Base-by-base conservation (phyloP, 2,113 vertebrate genomes). In the Cyphomyrus discorhynchus region DNA sequence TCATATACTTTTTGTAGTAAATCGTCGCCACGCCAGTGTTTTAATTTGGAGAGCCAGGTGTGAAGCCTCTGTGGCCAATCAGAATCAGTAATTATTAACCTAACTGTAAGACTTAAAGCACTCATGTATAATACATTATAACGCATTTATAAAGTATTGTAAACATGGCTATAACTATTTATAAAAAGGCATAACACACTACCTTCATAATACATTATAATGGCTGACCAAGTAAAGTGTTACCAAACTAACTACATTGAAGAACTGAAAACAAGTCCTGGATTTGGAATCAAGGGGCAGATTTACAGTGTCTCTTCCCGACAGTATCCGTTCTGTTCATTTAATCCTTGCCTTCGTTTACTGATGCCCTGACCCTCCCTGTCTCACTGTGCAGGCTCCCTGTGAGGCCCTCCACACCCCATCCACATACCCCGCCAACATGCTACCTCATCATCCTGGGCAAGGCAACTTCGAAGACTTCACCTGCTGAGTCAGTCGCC, bases 401-500 rank as follows among this genome's bases (percentile, higher is more conserved):
- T 99, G 98, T 4, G 98, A 99, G 93, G 98, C 97, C 93, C 95
- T 99, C 92, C 97, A 97, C 31, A 97, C 97, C 0, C 98, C 98
- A 89, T 97, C 98, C 92, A 97, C 97, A 2, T 99, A 99, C 88
- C 96, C 98, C 88, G 98, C 97, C 95, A 99, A 99, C 97, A 99
- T 99, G 97, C 97, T 99, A 98, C 98, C 98, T 98, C 98, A 99
- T 89, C 98, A 99, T 95, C 97, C 98, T 0, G 98, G 95, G 92
- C 97, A 98, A 96, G 97, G 97, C 92, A 99, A 98, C 92, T 99
- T 99, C 90, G 98, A 99, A 94, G 98, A 99, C 96, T 99, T 99
- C 96, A 99, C 98, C 93, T 99, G 98, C 96, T 99, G 97, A 98
- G 94, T 91, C 62, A 89, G 83, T 80, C 66, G 9, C 50, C 89